Base-by-base conservation (phyloP, 53 echinoderm and acorn worm species). In the Zoroaster sp. region DNA sequence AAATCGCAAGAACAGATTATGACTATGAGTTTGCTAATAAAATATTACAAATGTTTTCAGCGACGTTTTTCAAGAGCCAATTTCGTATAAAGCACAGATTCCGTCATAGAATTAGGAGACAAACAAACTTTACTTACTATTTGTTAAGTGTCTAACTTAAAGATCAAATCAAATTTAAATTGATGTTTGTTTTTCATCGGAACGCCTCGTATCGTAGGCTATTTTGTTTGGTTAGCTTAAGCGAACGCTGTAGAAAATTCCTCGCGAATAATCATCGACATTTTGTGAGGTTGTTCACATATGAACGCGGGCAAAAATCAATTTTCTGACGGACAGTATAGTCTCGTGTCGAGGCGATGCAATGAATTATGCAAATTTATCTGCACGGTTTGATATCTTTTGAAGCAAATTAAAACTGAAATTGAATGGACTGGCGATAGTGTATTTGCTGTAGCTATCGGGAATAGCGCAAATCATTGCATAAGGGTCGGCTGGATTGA, bases 381-480 rank as follows among this genome's bases (percentile, higher is more conserved):
- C 51, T 47, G 77, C 47, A 46, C 44, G 15, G 35, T 44, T 30
- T 46, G 31, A 77, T 46, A 32, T 43, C 30, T 15, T 77, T 46
- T 77, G 46, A 49, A 77, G 32, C 77, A 47, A 77, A 77, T 47
- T 25, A 34, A 76, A 76, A 46, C 4, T 35, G 51, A 77, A 77
- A 77, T 77, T 30, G 45, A 77, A 31, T 77, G 21, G 77, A 77
- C 77, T 77, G 21, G 8, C 21, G 63, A 59, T 59, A 9, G 63
- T 21, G 63, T 59, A 59, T 59, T 59, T 25, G 63, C 63, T 59
- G 28, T 59, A 28, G 63, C 63, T 28, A 28, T 59, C 63, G 63
- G 63, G 25, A 15, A 23, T 8, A 28, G 23, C 28, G 21, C 28
- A 9, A 59, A 28, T 25, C 63, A 59, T 25, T 59, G 63, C 63